A percentile compares a stretch with the other conserved stretches of the same genome.
Conservation (phyloP, 2,797 vertebrate species). For the Babyrousa celebensis region DNA sequence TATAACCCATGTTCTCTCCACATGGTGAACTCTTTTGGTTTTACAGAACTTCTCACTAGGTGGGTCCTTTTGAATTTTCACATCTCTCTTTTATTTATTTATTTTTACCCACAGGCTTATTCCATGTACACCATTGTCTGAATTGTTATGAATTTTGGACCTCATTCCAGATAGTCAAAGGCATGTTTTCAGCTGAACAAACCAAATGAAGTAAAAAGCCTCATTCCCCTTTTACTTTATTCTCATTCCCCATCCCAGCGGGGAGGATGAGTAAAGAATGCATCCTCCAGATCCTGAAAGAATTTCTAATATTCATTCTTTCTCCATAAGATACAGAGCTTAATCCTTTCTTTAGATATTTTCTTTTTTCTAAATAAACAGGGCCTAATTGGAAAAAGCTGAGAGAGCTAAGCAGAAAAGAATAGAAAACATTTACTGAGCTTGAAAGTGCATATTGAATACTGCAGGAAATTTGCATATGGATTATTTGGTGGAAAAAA, state of each 20-base stretch:
- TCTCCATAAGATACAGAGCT: slow-evolving; percentile 88
- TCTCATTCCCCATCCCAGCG: slow-evolving; percentile 87
- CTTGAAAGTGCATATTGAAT: slow-evolving; percentile 89
- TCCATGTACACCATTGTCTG: slow-evolving; percentile 82
- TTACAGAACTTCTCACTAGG: slow-evolving; percentile 72
- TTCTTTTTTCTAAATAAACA: slow-evolving; percentile 89
- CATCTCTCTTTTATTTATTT: slow-evolving; percentile 78
- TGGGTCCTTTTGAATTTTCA: slow-evolving; percentile 82
- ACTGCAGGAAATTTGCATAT: slow-evolving; percentile 89
- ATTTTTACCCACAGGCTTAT: slow-evolving; percentile 79
- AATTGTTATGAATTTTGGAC: slow-evolving; percentile 87
- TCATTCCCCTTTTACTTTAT: slow-evolving; percentile 79
- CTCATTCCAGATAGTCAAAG: slow-evolving; percentile 86
- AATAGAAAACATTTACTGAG: slow-evolving; percentile 90
- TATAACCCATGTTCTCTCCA: not conserved
- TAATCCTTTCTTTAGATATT: slow-evolving; percentile 91
- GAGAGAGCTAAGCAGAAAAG: slow-evolving; percentile 88
- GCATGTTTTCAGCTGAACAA: slow-evolving; percentile 85
- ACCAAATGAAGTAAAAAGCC: slow-evolving; percentile 86
- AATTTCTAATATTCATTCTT: slow-evolving; percentile 90
- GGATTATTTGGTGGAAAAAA: slow-evolving; percentile 88
- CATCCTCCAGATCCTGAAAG: slow-evolving; percentile 87
- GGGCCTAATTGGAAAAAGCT: slow-evolving; percentile 90
- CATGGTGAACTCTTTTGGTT: slow-evolving; percentile 44
- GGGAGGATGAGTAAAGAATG: slow-evolving; percentile 87